A percentile compares a stretch with the other conserved stretches of the same genome.
phyloP scores from a whole-genome alignment of 53 echinoderm and acorn worm genomes.

The Crossaster papposus region DNA sequence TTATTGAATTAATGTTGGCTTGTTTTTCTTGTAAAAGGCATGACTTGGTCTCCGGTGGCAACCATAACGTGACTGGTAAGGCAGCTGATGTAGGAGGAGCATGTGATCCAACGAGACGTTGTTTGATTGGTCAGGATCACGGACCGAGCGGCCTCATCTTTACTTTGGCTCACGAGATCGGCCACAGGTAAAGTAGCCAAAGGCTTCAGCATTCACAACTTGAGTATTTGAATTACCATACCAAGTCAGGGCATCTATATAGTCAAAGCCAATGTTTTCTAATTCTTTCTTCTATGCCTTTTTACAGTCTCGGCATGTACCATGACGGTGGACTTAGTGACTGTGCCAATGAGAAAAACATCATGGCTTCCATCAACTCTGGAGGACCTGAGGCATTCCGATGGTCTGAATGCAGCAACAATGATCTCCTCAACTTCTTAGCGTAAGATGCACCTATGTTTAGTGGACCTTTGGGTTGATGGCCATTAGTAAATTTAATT shows the following conservation, averaged over 20 bases:
- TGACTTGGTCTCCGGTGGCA: constrained; percentile 76
- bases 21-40: constrained; percentile 51
- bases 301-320: constrained; percentile 82
- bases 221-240: too few relatives aligned
- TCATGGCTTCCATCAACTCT: constrained; percentile 81
- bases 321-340: constrained; percentile 84
- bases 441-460: constrained; percentile 50
- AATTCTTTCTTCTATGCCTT: too few relatives aligned
- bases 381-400: constrained; percentile 69
- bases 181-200: constrained; percentile 70
- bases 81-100: constrained; percentile 79
- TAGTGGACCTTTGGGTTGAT: not conserved
- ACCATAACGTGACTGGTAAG: constrained; percentile 75
- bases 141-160: constrained; percentile 81
- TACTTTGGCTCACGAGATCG: constrained; percentile 89
- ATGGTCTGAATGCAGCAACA: constrained; percentile 89
- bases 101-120: constrained; percentile 71
- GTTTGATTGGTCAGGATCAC: constrained; percentile 79
- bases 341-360: constrained; percentile 70
- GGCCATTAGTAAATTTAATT: too few relatives aligned
- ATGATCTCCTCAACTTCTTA: constrained; percentile 72
- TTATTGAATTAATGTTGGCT: not conserved
- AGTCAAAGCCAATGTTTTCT: too few relatives aligned
- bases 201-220: too few relatives aligned
- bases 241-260: too few relatives aligned